A percentile compares a stretch with the other conserved stretches of the same genome.
Conservation (phyloP, 2,797 vertebrate species). For the Lagorchestes hirsutus region DNA sequence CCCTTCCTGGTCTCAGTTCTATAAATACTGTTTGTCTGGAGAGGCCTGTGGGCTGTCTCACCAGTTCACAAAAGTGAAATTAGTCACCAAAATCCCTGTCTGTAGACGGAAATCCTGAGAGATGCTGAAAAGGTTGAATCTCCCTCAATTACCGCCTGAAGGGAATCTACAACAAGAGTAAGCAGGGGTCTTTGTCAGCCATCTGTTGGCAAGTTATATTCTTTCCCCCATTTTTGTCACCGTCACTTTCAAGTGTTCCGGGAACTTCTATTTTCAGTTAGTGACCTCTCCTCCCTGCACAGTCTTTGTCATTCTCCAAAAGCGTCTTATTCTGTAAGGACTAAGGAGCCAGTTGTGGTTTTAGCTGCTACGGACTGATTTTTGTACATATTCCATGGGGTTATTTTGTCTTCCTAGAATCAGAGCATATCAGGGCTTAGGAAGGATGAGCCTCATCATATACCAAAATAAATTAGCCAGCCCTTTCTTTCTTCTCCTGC, state of each 20-base stretch:
- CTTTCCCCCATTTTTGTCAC: neutral
- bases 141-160: neutral
- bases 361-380: neutral
- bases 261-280: neutral
- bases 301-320: neutral
- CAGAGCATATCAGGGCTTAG: neutral
- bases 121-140: neutral
- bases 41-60: neutral
- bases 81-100: neutral
- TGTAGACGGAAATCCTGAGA: neutral
- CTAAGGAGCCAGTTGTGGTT: neutral
- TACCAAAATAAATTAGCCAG: neutral
- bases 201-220: neutral
- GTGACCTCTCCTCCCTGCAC: neutral
- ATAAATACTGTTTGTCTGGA: neutral
- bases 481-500: neutral
- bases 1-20: neutral
- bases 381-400: neutral
- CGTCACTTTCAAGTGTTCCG: neutral
- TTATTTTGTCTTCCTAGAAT: neutral
- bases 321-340: neutral
- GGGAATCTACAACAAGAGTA: neutral
- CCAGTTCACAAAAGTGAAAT: neutral
- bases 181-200: neutral
- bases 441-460: neutral